Evolutionary conservation across 1,140 invertebrate species (phyloP), one percentile per base, ranked within the genome.

Genomic region (Tetranychus urticae): DNA sequence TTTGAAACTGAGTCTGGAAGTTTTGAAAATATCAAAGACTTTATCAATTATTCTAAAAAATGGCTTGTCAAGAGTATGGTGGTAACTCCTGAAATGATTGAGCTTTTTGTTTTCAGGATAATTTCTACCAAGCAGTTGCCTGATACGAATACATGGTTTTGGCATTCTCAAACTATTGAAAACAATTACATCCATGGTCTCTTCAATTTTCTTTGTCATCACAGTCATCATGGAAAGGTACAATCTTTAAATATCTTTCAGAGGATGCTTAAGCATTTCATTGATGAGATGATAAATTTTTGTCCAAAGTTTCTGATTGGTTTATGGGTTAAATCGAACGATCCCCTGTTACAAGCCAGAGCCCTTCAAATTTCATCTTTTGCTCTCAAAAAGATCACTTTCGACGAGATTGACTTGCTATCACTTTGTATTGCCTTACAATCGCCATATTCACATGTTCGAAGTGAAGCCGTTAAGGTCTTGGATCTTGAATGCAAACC

Each of bases 171-270:
- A 37, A 6, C 13, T 4, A 36, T 12, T 2, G 39, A 58, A 4
- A 39, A 61, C 23, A 23, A 56, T 34, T 61, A 42, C 55, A 33
- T 61, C 52, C 2, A 61, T 34, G 7, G 6, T 7, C 13, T 61
- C 1, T 61, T 61, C 13, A 39, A 37, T 34, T 77, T 88, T 93
- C 76, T 88, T 86, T 70, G 93, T 93, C 66, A 84, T 91, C 66
- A 87, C 84, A 74, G 91, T 91, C 67, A 97, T 97, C 71, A 96
- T 94, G 81, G 80, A 82, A 67, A 82, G 97, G 73, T 91, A 97
- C 77, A 92, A 97, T 74, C 94, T 90, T 68, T 87, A 90, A 75
- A 97, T 90, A 65, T 96, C 97, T 90, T 61, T 14, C n/a, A 14
- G 4, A 34, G 36, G 13, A 39, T 39, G 5, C 31, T 54, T n/a